Base-by-base conservation (phyloP, 2,113 vertebrate genomes). In the Pardalotus punctatus region DNA sequence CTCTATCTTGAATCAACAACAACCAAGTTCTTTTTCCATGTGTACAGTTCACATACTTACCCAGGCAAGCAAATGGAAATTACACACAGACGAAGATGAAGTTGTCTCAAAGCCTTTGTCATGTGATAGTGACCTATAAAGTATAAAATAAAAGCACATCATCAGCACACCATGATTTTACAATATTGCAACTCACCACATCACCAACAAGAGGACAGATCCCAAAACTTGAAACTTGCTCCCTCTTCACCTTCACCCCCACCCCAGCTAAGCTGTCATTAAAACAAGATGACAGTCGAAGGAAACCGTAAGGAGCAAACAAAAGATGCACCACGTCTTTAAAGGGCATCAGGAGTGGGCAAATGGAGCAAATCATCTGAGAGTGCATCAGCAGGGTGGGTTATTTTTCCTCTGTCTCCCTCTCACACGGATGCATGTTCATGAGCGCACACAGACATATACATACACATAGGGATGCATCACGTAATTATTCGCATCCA, bases 121-220 rank as follows among this genome's bases (percentile, higher is more conserved):
- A 99, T 99, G 98, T 98, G 99, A 99, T 97, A 98, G 98, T 98
- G 98, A 99, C 99, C 99, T 99, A 99, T 98, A 99, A 99, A 99
- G 97, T 98, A 99, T 98, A 98, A 99, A 98, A 99, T 98, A 99
- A 96, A 97, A 96, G 95, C 97, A 98, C 97, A 98, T 98, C 97
- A 98, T 99, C 97, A 99, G 98, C 98, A 97, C 91, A 88, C 58
- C 90, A 91, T 66, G 87, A 92, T 96, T 97, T 93, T 86, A 94
- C 79, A 94, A 11, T 73, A 93, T 76, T 56, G 79, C 84, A 90
- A 91, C 88, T 94, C 76, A 29, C 76, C 83, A n/a, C 72, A 84
- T 74, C 2, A 0, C 48, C 88, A 89, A 79, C 42, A 33, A 83
- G 84, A 88, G 27, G 45, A 93, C 14, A 48, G 62, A 88, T 89